Base-by-base conservation (phyloP, 2,797 vertebrate genomes). In the Cyprinodon diabolis region DNA sequence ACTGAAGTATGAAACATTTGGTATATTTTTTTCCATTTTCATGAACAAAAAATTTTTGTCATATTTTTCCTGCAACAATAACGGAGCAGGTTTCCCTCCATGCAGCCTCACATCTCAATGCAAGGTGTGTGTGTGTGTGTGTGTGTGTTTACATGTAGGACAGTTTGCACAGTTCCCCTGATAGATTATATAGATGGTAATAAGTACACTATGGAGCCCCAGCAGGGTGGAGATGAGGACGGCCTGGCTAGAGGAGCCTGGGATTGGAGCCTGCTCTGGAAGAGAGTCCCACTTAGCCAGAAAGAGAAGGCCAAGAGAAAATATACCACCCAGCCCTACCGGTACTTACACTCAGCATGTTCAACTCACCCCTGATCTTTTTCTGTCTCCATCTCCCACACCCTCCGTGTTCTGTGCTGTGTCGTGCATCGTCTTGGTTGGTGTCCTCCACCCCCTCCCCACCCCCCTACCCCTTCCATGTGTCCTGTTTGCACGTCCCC, bases 131-230 rank as follows among this genome's bases (percentile, higher is more conserved):
- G 40, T 81, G 57, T 84, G 37, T 77, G 87, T 95, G 84, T 94
- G 88, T 94, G 93, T 95, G 78, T 94, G 93, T 95, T 92, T 94
- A 88, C 95, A 80, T 96, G 93, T 96, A 99, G 98, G 97, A 98
- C 97, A 91, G 95, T 96, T 91, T 99, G 97, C 92, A 99, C 98
- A 92, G 98, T 99, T 81, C 98, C 98, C 75, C 95, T 99, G 93
- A 98, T 99, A 98, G 98, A 99, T 96, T 99, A 99, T 95, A 98
- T 99, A 97, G 97, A 99, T 94, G 98, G 97, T 93, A 98, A 97
- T 95, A 96, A 97, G 93, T 99, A 98, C 96, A 98, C 92, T 94
- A 95, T 97, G 96, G 98, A 99, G 93, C 96, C 98, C 21, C 97
- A 99, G 93, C 98, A 99, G 95, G 98, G 98, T 78, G 98, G 98